A percentile compares a stretch with the other conserved stretches of the same genome.
Conservation (phyloP, 64 coral and sea anemone species). For the Actinia tenebrosa region DNA sequence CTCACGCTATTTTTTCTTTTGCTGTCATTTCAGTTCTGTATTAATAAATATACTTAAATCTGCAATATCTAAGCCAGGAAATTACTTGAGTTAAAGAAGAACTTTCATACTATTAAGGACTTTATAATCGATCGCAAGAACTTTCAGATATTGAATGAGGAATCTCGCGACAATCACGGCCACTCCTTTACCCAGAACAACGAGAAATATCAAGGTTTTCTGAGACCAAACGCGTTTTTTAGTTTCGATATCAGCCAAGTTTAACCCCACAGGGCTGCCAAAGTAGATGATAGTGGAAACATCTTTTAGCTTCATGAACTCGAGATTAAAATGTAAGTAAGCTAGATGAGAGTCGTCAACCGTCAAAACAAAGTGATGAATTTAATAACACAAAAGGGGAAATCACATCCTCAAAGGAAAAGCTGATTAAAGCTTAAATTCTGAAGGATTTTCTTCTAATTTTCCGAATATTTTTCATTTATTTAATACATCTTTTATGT, state of each 20-base stretch:
- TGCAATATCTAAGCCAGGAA: neutral
- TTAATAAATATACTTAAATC: neutral
- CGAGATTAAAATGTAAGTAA: neutral
- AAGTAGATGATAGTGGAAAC: neutral
- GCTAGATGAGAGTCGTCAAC: neutral
- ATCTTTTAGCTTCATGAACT: neutral
- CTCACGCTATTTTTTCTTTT: neutral
- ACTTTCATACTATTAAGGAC: neutral
- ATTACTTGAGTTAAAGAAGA: neutral
- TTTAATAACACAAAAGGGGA: slow-evolving; percentile 2
- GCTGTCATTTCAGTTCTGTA: neutral
- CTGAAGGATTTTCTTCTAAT: neutral
- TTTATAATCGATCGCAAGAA: neutral
- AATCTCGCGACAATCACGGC: neutral
- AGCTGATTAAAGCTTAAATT: neutral
- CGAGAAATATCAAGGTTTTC: neutral
- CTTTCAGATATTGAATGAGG: neutral
- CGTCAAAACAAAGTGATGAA: neutral
- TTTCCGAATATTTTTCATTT: neutral
- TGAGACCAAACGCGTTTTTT: neutral
- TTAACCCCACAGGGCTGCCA: slow-evolving; percentile 4
- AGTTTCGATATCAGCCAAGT: neutral
- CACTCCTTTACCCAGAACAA: neutral
- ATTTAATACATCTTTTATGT: neutral
- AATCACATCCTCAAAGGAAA: neutral